Conservation (phyloP, 2,888 invertebrate species). For the Chydorus sphaericus region DNA sequence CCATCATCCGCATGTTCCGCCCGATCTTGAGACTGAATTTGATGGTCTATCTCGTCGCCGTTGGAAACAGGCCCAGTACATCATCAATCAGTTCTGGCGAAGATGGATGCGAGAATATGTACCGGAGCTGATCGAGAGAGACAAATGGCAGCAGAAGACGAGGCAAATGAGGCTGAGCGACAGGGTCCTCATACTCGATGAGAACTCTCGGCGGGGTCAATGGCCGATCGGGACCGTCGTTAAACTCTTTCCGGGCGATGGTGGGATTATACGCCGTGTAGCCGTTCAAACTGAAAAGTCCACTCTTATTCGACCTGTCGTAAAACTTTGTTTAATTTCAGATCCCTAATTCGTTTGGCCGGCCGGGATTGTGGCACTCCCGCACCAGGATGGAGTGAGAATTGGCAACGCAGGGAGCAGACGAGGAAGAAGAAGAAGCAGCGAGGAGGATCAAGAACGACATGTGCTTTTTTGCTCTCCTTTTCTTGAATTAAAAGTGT, state of each 20-base stretch:
- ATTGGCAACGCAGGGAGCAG: background rate
- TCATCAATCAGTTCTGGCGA: slow-evolving; percentile 1
- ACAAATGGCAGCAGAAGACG: background rate
- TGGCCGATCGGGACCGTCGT: background rate
- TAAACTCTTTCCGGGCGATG: background rate
- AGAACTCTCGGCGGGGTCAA: slow-evolving; percentile 3
- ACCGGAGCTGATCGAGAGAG: slow-evolving; percentile 7
- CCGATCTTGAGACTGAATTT: background rate
- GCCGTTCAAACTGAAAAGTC: background rate
- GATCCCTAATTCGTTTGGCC: background rate
- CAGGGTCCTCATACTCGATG: slow-evolving; percentile 3
- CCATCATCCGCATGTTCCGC: background rate
- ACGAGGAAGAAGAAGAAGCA: background rate
- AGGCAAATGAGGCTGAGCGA: background rate
- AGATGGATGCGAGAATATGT: slow-evolving; percentile 6
- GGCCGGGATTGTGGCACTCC: background rate
- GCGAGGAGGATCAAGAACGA: too few relatives aligned
- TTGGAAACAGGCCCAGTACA: background rate
- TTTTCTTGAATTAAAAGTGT: too few relatives aligned
- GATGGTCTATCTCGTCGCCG: background rate
- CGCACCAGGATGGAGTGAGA: background rate
- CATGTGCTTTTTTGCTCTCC: too few relatives aligned
- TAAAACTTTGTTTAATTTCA: background rate
- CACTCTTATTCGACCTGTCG: background rate
- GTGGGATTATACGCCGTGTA: background rate